Percentiles rank a stretch among this genome's conserved stretches.
Conservation (phyloP, 2,888 invertebrate species). For the Biston betularia region DNA sequence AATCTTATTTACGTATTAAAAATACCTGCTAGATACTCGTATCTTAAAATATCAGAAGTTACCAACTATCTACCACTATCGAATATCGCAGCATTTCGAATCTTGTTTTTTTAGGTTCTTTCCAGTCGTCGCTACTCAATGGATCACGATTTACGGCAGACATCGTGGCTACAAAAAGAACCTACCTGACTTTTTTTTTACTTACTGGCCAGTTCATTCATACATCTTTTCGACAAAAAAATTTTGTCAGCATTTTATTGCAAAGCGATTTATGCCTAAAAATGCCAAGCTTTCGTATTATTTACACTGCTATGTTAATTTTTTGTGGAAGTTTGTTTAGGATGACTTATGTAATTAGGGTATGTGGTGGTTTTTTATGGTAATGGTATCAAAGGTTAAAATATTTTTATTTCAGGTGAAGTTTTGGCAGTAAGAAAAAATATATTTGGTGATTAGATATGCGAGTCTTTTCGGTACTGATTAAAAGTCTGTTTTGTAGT, state of each 20-base stretch:
- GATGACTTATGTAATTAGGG: constrained; percentile 28
- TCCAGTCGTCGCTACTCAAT: constrained; percentile 67
- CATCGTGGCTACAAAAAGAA: constrained; percentile 77
- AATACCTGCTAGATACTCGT: background rate
- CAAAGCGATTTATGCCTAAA: constrained; percentile 32
- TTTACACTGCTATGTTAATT: constrained; percentile 26
- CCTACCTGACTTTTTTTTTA: constrained; percentile 55
- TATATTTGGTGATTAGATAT: background rate
- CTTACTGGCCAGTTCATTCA: constrained; percentile 34
- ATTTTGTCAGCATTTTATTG: constrained; percentile 39
- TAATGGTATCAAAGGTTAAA: constrained; percentile 14
- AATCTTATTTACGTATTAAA: too few species aligned
- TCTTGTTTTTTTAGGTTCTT: constrained; percentile 62
- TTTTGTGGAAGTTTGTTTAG: constrained; percentile 36
- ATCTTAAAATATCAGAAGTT: background rate
- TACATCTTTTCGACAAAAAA: constrained; percentile 44
- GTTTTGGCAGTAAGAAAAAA: background rate
- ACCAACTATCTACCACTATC: constrained; percentile 2
- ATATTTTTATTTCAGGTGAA: too few species aligned
- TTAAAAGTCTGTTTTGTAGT: too few species aligned
- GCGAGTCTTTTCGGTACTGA: too few species aligned
- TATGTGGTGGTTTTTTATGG: constrained; percentile 20
- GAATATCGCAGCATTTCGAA: background rate
- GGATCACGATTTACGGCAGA: constrained; percentile 79
- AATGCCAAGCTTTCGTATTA: constrained; percentile 25